Base-by-base conservation (phyloP, 2,797 vertebrate genomes). In the Gallinago solitaria region DNA sequence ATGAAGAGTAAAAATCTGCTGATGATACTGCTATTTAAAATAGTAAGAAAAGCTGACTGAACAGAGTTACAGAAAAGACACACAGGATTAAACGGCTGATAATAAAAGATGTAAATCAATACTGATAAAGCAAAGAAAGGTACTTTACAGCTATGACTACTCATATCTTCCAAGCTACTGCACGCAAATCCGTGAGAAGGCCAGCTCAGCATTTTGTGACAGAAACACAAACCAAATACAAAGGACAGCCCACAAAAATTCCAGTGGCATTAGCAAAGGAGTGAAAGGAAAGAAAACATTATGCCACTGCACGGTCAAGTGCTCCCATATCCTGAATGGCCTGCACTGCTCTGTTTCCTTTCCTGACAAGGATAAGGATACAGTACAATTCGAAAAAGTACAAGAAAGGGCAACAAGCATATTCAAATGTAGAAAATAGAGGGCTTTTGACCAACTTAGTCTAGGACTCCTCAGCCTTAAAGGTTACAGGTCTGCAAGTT, bases 351-450 rank as follows among this genome's bases (percentile, higher is more conserved):
- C 50, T 27, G 50, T 19, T 6, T 53, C 68, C 59, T 20, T 4
- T 18, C 64, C 33, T 24, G 35, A 25, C 32, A 5, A 5, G 37
- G 28, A 30, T 2, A 17, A 56, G 47, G 23, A 41, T 4, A 25
- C 0, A 8, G 25, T 4, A 35, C 15, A 15, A 39, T 1, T 18
- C 2, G 0, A 9, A 21, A 5, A 16, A 17, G 4, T 0, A 8
- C 13, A 23, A 56, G 7, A 16, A 68, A 53, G 47, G 57, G 50
- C 47, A 76, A 24, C 21, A 10, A 3, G 20, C 20, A 15, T 0
- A 0, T 2, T 30, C 47, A 18, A 12, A 13, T 1, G 4, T 0
- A 43, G 14, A 13, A 16, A 48, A 23, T 23, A 33, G 23, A 17
- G 21, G 8, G 2, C 1, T 9, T 25, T 10, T 28, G 4, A 43